Evolutionary conservation across 2,797 vertebrate genomes (phyloP), one percentile per base, ranked within the genome.

Genomic region (Poeciliopsis turneri): DNA sequence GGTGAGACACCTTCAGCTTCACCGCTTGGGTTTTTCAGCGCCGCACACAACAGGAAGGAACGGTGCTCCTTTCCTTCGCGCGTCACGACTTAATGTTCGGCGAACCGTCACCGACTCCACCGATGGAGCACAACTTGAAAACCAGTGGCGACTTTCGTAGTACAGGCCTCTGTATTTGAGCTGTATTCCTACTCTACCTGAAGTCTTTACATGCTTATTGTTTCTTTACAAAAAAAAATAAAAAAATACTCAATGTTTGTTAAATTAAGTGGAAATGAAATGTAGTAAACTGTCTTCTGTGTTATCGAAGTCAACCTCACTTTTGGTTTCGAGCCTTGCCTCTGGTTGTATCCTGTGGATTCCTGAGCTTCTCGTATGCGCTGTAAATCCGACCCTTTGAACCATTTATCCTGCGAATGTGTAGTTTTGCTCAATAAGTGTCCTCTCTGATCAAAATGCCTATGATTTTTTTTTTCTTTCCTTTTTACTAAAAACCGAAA

Each of bases 401-500:
- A 55, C 86, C 66, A 83, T 84, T 83, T 77, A 70, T 80, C 47
- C 49, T 91, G 79, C 77, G 77, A 33, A 81, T 83, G 80, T 91
- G 84, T 87, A 73, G 80, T 85, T 91, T 57, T 55, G 86, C 84
- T 85, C 51, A 45, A 51, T 80, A 75, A 47, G 69, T 86, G 82
- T 91, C 86, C 76, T 89, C 77, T 87, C 66, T 83, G 80, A 90
- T 88, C 28, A 88, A 87, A 51, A 87, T 84, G 74, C 77, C 66
- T 89, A 4, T 77, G 76, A 59, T 72, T 71, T 81, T 51, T 47
- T 87, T 47, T 87, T 82, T 79, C 78, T 79, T 86, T 85, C 75
- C 80, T 91, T 92, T 90, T 88, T 86, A 88, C 90, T 88, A 74
- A 86, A 87, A 85, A 82, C 84, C 83, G 82, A 90, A 83, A 88